Evolutionary conservation across 2,888 invertebrate genomes (phyloP), one percentile per base, ranked within the genome.

Genomic region (Aproaerema taeniolella): DNA sequence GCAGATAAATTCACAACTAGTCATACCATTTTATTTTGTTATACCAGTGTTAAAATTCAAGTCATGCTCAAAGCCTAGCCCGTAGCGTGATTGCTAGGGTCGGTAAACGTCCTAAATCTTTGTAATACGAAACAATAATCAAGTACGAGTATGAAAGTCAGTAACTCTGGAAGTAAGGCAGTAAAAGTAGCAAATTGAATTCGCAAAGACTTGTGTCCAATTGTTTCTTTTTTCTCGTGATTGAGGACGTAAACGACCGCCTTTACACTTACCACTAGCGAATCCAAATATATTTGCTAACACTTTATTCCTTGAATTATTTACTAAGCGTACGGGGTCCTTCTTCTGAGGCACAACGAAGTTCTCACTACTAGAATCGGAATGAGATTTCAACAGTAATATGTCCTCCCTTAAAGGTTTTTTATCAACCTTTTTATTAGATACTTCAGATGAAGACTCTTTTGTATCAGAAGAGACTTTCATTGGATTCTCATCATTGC

Each of bases 201-300:
- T n/a, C n/a, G n/a, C n/a, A n/a, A n/a, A n/a, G n/a, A n/a, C n/a
- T n/a, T n/a, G n/a, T n/a, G n/a, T n/a, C n/a, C n/a, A n/a, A n/a
- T n/a, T n/a, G 20, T 6, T 20, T 20, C 7, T 20, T 20, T 20
- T 26, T 26, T n/a, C 26, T 14, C 38, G n/a, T n/a, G n/a, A n/a
- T n/a, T n/a, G n/a, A 36, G 38, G 43, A 48, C 37, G 39, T 39
- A 31, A 42, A 42, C 29, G 32, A 25, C 45, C 43, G 39, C 31
- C 41, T 37, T 20, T 37, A 31, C 49, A 83, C 82, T 83, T 69
- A 85, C 85, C 81, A 58, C 67, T 68, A 17, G 69, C 45, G 53
- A 76, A 75, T 72, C 85, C 85, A 61, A 85, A 79, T 29, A 78
- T 50, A 59, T 70, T 70, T 31, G 72, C 62, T 50, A 82, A 58